Percentiles rank a stretch among this genome's conserved stretches.
Evolutionary conservation across 2,888 invertebrate genomes (phyloP).

Genomic region (Nomada ruficornis): DNA sequence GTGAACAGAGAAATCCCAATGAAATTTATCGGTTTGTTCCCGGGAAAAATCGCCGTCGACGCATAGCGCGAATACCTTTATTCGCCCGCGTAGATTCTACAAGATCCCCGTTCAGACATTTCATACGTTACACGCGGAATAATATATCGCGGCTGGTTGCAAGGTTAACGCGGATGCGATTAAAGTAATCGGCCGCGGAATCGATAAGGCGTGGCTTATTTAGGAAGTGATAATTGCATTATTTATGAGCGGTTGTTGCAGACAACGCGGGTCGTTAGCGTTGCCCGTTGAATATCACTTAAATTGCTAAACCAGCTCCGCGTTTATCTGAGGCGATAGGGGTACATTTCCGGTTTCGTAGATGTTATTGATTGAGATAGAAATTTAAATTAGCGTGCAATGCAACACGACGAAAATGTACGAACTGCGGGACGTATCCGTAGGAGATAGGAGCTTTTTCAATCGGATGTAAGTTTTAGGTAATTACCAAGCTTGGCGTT

Average conservation of each 20-base stretch:
- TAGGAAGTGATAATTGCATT: constrained; percentile 54
- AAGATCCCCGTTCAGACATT: constrained; percentile 20
- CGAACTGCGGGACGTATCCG: background rate
- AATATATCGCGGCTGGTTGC: constrained; percentile 46
- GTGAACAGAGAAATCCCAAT: constrained; percentile 21
- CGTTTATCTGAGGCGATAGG: constrained; percentile 30
- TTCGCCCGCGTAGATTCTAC: constrained; percentile 6
- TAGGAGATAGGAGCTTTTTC: background rate
- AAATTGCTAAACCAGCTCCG: constrained; percentile 49
- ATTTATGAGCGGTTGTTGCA: constrained; percentile 41
- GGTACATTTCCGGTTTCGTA: constrained; percentile 21
- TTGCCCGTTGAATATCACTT: constrained; percentile 45
- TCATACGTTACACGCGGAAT: constrained; percentile 27
- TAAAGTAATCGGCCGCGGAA: constrained; percentile 52
- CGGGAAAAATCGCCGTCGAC: constrained; percentile 6
- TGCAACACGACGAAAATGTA: background rate
- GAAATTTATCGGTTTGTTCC: constrained; percentile 23
- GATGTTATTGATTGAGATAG: constrained; percentile 30
- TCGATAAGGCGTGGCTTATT: constrained; percentile 55
- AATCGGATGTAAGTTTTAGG: background rate
- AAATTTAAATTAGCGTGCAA: constrained; percentile 1
- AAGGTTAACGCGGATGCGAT: constrained; percentile 47
- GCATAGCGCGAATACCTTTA: constrained; percentile 28
- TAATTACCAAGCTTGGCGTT: too few species aligned
- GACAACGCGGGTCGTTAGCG: constrained; percentile 33